Evolutionary conservation across 2,113 vertebrate genomes (phyloP).

Genomic region (Myrmecobius fasciatus): DNA sequence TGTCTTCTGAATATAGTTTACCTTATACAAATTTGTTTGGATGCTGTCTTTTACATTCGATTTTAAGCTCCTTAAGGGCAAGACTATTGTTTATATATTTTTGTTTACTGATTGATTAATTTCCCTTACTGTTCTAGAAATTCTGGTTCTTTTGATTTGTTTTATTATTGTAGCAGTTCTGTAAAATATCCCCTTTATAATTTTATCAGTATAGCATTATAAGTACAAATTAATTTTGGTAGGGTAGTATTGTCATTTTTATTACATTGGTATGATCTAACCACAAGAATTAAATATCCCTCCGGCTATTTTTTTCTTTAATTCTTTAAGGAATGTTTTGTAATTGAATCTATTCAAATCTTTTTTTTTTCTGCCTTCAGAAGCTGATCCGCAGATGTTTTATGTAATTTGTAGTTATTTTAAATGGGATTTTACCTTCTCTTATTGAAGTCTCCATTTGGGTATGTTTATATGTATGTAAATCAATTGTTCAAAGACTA

Average conservation of each 20-base stretch:
- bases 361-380: neutral
- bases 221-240: neutral
- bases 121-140: neutral
- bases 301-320: neutral
- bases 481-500: neutral
- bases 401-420: neutral
- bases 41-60: neutral
- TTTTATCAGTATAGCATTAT: neutral
- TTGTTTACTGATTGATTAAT: neutral
- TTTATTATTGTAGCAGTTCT: neutral
- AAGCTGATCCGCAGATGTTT: neutral
- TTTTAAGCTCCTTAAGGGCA: neutral
- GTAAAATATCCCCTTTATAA: neutral
- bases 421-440: neutral
- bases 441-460: neutral
- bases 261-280: neutral
- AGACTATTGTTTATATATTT: neutral
- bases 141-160: neutral
- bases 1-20: neutral
- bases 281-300: neutral
- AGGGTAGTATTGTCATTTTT: neutral
- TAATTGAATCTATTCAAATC: neutral
- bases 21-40: neutral
- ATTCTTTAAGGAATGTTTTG: neutral
- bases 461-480: neutral